Evolutionary conservation across 2,888 invertebrate genomes (phyloP).

Genomic region (Muschampia plurimacula): DNA sequence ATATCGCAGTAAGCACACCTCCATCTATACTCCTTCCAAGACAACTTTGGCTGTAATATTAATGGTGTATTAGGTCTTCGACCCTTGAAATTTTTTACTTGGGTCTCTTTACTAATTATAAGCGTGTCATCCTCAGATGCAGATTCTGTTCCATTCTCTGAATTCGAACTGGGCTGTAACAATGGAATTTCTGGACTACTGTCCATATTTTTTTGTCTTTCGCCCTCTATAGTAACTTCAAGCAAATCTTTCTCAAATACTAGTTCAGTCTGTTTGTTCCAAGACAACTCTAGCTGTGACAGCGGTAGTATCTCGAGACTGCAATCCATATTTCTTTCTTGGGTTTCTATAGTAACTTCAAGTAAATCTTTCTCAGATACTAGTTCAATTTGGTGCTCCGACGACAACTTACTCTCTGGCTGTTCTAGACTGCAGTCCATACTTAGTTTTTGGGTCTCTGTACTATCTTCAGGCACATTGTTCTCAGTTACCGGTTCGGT

Average conservation of each 20-base stretch:
- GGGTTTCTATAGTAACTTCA: not conserved
- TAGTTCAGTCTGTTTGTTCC: not conserved
- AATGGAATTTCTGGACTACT: not conserved
- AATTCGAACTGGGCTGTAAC: not conserved
- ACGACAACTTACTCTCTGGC: not conserved
- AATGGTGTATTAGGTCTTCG: not conserved
- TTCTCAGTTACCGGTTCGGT: not conserved
- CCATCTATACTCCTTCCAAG: conserved; percentile 9
- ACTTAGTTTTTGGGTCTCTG: not conserved
- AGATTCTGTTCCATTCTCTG: not conserved
- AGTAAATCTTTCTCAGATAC: not conserved
- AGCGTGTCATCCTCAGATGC: not conserved
- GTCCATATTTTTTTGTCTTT: not conserved
- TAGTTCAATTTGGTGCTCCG: not conserved
- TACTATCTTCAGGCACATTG: not conserved
- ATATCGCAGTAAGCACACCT: not conserved
- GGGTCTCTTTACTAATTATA: not conserved
- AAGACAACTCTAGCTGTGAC: not conserved
- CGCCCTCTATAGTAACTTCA: not conserved
- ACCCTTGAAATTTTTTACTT: not conserved
- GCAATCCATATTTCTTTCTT: not conserved
- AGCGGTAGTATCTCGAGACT: not conserved
- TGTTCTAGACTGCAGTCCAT: not conserved
- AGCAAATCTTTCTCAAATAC: not conserved
- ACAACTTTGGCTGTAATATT: not conserved